phyloP scores from a whole-genome alignment of 2,888 invertebrate species.

The Pecten maximus region DNA sequence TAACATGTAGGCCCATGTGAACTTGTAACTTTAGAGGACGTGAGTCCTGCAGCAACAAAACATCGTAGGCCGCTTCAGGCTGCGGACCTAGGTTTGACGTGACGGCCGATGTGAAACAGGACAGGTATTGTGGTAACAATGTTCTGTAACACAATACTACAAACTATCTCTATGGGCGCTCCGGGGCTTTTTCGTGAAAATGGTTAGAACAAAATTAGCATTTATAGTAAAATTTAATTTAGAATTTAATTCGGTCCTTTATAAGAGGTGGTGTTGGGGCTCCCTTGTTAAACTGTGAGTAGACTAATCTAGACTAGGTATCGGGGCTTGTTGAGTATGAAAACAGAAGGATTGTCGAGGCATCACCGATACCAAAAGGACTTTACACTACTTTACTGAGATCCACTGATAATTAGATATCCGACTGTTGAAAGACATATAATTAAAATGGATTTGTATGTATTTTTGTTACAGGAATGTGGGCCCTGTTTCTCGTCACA shows the following conservation, averaged over 20 bases:
- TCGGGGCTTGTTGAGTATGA: neutral
- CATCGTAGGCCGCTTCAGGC: neutral
- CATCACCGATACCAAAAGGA: neutral
- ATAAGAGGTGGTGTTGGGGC: neutral
- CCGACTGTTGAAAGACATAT: neutral
- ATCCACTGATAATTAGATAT: neutral
- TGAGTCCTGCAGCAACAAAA: neutral
- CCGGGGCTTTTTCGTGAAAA: neutral
- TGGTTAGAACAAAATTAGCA: constrained; percentile 16
- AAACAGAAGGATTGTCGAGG: neutral
- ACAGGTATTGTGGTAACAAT: neutral
- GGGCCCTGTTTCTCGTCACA: neutral
- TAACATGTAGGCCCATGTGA: constrained; percentile 9
- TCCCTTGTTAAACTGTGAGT: neutral
- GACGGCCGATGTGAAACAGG: neutral
- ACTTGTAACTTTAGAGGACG: constrained; percentile 23
- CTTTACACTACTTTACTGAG: neutral
- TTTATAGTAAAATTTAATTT: constrained; percentile 32
- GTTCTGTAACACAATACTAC: neutral
- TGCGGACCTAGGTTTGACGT: neutral
- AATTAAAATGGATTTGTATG: neutral
- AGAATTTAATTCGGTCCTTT: neutral
- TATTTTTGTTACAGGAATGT: neutral
- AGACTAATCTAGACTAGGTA: neutral
- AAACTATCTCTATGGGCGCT: neutral